Conservation (phyloP, 2,888 invertebrate genomes). For the Pimpla rufipes region DNA sequence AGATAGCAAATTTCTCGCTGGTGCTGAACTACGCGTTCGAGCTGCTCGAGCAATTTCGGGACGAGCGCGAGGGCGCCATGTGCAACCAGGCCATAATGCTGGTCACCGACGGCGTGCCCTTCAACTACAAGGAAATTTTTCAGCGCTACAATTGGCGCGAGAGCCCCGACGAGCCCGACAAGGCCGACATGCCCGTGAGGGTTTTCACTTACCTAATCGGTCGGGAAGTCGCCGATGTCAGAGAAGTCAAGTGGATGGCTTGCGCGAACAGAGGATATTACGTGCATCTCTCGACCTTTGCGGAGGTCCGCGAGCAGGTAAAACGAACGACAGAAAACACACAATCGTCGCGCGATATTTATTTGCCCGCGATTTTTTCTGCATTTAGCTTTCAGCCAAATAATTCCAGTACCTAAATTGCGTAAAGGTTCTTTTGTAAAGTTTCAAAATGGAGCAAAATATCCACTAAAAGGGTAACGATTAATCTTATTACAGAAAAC, state of each 20-base stretch:
- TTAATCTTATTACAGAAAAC: too few relatives aligned
- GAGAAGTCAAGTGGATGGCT: conserved; percentile 99
- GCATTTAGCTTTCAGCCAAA: too few relatives aligned
- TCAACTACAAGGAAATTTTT: conserved; percentile 97
- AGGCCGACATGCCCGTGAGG: conserved; percentile 91
- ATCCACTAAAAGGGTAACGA: too few relatives aligned
- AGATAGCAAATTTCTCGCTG: conserved; percentile 97
- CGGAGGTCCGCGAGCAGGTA: conserved; percentile 98
- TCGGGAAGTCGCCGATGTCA: conserved; percentile 93
- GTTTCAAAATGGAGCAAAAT: too few relatives aligned
- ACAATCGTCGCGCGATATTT: too few relatives aligned
- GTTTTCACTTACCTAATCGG: conserved; percentile 99
- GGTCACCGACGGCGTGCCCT: conserved; percentile 99
- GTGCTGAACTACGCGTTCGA: conserved; percentile 96
- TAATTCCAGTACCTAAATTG: too few relatives aligned
- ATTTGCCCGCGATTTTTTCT: too few relatives aligned
- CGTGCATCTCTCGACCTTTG: conserved; percentile 97
- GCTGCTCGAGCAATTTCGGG: conserved; percentile 90
- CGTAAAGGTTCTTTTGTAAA: too few relatives aligned
- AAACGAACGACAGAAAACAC: neutral
- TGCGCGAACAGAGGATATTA: conserved; percentile 98
- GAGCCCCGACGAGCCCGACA: conserved; percentile 86
- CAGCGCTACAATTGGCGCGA: conserved; percentile 94
- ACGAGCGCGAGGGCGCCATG: conserved; percentile 89
- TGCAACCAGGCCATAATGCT: conserved; percentile 98